Evolutionary conservation across 1,140 invertebrate genomes (phyloP).

Genomic region (Bradynema listronoti): DNA sequence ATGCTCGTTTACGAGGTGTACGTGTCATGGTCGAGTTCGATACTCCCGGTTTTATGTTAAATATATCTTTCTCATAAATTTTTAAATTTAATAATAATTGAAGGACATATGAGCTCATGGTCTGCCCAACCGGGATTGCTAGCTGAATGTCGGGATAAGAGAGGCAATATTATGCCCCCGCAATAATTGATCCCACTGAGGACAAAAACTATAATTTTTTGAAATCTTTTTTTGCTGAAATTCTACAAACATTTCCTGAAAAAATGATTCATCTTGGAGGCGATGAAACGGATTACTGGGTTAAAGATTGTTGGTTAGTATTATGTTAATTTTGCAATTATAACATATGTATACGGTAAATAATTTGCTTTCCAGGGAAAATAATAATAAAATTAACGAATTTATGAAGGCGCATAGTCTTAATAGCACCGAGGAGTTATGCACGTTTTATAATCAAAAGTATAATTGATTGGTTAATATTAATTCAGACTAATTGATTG

Average conservation of each 20-base stretch:
- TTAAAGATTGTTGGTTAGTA: conserved; percentile 70
- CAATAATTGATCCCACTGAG: conserved; percentile 72
- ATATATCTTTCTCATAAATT: no score
- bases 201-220: conserved; percentile 67
- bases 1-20: conserved; percentile 74
- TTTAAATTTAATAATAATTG: no score
- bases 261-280: conserved; percentile 77
- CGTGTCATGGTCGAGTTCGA: conserved; percentile 84
- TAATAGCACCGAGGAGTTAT: no score
- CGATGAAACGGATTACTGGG: conserved; percentile 74
- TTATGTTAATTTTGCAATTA: no score
- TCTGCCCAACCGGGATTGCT: conserved; percentile 70
- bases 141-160: conserved; percentile 65
- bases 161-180: conserved; percentile 57
- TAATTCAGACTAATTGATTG: no score
- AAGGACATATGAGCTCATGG: conserved; percentile 73
- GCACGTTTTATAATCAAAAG: no score
- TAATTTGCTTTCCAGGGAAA: no score
- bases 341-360: no score
- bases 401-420: no score
- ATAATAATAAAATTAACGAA: no score
- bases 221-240: conserved; percentile 67
- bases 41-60: no score
- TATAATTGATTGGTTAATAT: no score
- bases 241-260: conserved; percentile 69